These are phyloP conservation scores for Hippopotamyrus pictus DNA, from an alignment of 2,797 vertebrate genomes.

Conservation along the genomic window DNA sequence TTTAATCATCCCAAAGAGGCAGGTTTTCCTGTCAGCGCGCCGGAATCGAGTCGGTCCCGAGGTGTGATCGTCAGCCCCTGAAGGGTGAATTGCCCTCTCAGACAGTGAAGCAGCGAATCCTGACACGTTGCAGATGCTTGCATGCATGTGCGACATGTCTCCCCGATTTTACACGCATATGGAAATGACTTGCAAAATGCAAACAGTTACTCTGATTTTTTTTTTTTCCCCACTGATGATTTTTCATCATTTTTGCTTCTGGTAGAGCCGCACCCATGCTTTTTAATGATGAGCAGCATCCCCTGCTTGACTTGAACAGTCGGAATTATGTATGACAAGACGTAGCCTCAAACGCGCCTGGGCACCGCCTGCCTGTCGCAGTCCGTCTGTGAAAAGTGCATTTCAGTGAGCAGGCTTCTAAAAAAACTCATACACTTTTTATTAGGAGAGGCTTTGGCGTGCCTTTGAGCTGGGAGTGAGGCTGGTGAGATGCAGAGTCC, in stretches of 20 bases:
- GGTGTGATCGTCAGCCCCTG: neutral
- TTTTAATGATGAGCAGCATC: conserved; percentile 11
- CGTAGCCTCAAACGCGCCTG: neutral
- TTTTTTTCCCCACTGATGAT: neutral
- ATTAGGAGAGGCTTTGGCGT: neutral
- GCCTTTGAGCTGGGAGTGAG: neutral
- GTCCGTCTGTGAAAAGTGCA: neutral
- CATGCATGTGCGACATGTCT: neutral
- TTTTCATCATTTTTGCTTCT: neutral
- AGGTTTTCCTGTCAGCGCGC: neutral
- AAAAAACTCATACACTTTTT: conserved; percentile 2
- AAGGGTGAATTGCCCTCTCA: conserved; percentile 1
- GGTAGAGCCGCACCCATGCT: neutral
- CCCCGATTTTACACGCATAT: neutral
- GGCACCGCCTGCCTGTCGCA: neutral
- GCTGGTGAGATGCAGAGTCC: neutral
- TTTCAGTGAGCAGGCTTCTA: neutral
- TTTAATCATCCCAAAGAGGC: neutral
- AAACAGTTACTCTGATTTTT: neutral
- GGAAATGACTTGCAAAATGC: neutral
- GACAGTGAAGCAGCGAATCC: neutral
- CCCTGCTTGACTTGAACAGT: neutral
- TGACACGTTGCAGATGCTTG: neutral
- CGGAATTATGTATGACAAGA: neutral
- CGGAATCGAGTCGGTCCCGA: neutral